Conservation (phyloP, 1,140 invertebrate genomes). For the Portunus trituberculatus region DNA sequence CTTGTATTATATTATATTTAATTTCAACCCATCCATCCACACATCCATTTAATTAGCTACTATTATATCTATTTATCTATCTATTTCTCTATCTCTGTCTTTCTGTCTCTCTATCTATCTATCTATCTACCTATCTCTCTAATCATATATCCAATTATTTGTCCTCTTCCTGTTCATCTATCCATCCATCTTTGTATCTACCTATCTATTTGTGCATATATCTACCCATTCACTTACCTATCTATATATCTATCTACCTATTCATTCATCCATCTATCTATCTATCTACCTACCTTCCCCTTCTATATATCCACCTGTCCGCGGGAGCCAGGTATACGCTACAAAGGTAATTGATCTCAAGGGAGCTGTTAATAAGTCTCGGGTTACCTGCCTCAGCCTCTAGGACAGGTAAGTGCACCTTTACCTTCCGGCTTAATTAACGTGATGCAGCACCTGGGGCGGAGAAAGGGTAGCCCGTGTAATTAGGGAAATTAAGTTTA, state of each 20-base stretch:
- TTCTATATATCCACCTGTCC: not conserved
- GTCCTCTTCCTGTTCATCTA: not conserved
- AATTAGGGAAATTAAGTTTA: not conserved
- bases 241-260: not conserved
- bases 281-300: not conserved
- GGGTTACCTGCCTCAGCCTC: not conserved
- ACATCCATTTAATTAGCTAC: too few relatives aligned
- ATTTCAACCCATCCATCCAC: too few relatives aligned
- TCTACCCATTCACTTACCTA: not conserved
- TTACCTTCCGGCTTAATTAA: slow-evolving; percentile 22
- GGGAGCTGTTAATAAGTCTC: slow-evolving; percentile 10
- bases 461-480: not conserved
- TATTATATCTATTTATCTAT: too few relatives aligned
- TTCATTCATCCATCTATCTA: not conserved
- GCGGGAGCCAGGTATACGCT: not conserved
- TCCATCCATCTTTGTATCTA: not conserved
- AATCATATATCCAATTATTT: too few relatives aligned
- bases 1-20: too few relatives aligned
- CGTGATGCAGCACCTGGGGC: slow-evolving; percentile 7
- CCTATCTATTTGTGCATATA: not conserved
- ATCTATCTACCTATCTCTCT: not conserved
- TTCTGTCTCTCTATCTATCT: not conserved
- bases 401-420: slow-evolving; percentile 18
- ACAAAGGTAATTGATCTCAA: not conserved
- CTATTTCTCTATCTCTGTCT: too few relatives aligned